These are phyloP conservation scores for Stenoptilia bipunctidactyla DNA, from an alignment of 2,888 invertebrate species.

Conservation along the genomic window DNA sequence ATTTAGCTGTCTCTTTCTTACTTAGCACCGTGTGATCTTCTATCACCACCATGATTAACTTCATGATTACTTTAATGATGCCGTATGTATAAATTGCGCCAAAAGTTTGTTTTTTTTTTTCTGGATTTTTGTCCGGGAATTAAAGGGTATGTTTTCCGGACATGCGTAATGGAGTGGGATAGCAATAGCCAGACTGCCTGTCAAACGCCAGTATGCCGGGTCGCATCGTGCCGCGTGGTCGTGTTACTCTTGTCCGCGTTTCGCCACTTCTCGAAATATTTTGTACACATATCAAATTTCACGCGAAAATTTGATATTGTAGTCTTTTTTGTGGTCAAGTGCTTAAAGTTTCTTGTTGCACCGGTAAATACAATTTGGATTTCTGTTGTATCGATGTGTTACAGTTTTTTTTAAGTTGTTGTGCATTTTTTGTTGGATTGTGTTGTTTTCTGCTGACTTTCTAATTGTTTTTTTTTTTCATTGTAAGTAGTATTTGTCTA, in stretches of 20 bases:
- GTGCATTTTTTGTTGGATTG: conserved; percentile 47
- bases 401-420: conserved; percentile 33
- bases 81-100: too few relatives aligned
- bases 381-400: conserved; percentile 24
- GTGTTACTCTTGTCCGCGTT: conserved; percentile 17
- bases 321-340: conserved; percentile 54
- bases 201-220: conserved; percentile 52
- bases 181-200: conserved; percentile 35
- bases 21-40: conserved; percentile 8
- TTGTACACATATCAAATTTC: conserved; percentile 68
- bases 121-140: neutral
- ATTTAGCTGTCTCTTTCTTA: conserved; percentile 29
- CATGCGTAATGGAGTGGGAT: conserved; percentile 63
- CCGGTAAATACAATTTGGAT: conserved; percentile 32
- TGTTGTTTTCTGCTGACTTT: conserved; percentile 38
- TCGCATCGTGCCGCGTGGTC: conserved; percentile 42
- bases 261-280: conserved; percentile 22
- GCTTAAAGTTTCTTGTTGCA: conserved; percentile 44
- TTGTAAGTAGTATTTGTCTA: conserved; percentile 45
- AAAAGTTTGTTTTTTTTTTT: neutral
- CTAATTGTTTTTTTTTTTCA: conserved; percentile 32
- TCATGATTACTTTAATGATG: neutral
- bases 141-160: conserved; percentile 45
- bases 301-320: conserved; percentile 67
- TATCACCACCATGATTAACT: neutral